phyloP scores from a whole-genome alignment of 2,113 vertebrate species.

The Geococcyx californianus region DNA sequence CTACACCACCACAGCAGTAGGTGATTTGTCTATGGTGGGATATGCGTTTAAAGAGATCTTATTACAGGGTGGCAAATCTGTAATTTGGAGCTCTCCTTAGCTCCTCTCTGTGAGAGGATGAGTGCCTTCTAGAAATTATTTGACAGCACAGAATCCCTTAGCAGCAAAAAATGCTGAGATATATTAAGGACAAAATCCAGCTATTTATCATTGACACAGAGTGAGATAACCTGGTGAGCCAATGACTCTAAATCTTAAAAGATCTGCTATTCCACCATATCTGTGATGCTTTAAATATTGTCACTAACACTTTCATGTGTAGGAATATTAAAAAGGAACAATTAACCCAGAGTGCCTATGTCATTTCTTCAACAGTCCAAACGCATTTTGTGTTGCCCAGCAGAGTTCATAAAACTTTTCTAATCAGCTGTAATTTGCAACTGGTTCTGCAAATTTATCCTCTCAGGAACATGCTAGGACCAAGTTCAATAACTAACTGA shows the following conservation, averaged over 20 bases:
- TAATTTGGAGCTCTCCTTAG: neutral
- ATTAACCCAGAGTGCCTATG: neutral
- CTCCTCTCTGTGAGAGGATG: neutral
- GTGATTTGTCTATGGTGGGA: neutral
- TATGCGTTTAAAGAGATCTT: neutral
- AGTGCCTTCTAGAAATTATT: neutral
- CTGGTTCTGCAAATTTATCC: neutral
- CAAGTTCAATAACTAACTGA: neutral
- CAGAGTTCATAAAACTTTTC: neutral
- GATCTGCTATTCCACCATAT: neutral
- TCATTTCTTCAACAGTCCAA: neutral
- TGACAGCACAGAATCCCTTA: neutral
- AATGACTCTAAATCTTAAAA: neutral
- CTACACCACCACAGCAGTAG: rapidly evolving
- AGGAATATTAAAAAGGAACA: neutral
- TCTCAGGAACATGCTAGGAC: neutral
- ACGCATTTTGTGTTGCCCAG: neutral
- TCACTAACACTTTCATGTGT: neutral
- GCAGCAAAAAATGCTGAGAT: neutral
- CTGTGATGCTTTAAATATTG: neutral
- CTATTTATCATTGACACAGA: neutral
- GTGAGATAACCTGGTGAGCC: neutral
- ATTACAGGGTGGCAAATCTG: neutral
- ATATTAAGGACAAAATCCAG: neutral
- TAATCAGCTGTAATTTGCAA: neutral